Evolutionary conservation across 1,140 invertebrate genomes (phyloP), one percentile per base, ranked within the genome.

Genomic region (Zaprionus kolodkinae): DNA sequence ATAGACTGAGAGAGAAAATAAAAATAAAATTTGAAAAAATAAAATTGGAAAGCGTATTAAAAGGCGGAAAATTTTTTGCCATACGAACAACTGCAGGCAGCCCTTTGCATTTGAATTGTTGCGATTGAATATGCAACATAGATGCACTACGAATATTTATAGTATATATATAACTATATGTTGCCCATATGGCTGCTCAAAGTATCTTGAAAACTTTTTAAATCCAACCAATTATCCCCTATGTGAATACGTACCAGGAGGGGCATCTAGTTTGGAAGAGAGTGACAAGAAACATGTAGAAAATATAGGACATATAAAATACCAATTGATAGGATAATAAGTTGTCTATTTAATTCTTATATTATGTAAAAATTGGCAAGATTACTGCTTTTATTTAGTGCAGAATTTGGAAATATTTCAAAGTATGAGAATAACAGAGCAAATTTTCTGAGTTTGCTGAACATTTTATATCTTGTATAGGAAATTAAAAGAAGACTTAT

Each of bases 51-150:
- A 87, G 76, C 79, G 63, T 62, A 87, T 72, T 79, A 76, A 82
- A 76, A 71, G 66, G 65, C 38, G 69, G 71, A 66, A 87, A 87
- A 86, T 79, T 63, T 70, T 79, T 87, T 67, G 68, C 65, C 54
- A 67, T 67, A 72, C 67, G 64, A 56, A 38, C 13, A 56, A 38
- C 13, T 11, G 56, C 15, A 21, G 21, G 45, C 45, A 50, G 15
- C 11, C 45, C 27, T 35, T 67, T 67, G 40, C 33, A 45, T 36
- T 67, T 73, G 64, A 73, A 68, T 73, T 68, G 56, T 40, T 43
- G 56, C 71, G 43, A 69, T 76, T 48, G 57, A 63, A 61, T 76
- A 50, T 56, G 36, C 33, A 40, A 33, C 11, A n/a, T 38, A 25
- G 2, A 45, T 15, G 40, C 30, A 59, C 21, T 36, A 5, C 17